phyloP scores from a whole-genome alignment of 2,888 invertebrate species.

The Eupithecia subumbrata region DNA sequence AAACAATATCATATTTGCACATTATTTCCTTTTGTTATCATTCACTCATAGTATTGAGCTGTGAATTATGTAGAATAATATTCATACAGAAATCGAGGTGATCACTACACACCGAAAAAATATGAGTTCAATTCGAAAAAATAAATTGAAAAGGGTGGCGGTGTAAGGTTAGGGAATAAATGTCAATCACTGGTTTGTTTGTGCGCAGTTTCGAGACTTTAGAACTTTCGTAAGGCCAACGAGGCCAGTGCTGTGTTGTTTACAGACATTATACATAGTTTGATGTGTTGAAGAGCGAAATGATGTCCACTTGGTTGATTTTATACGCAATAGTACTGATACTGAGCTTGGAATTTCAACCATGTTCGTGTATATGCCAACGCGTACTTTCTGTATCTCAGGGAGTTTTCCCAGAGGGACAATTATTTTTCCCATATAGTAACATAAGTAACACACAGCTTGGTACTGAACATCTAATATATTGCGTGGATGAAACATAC shows the following conservation, averaged over 20 bases:
- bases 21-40: conserved; percentile 1
- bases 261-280: neutral
- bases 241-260: neutral
- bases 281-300: neutral
- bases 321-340: neutral
- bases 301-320: neutral
- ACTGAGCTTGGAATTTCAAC: neutral
- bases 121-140: neutral
- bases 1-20: neutral
- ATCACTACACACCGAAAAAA: neutral
- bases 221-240: too few species aligned
- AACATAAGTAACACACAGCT: conserved; percentile 67
- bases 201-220: neutral
- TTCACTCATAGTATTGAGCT: neutral
- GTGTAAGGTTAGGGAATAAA: neutral
- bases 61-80: neutral
- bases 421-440: conserved; percentile 78
- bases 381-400: neutral
- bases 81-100: neutral
- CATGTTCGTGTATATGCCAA: neutral
- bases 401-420: conserved; percentile 79
- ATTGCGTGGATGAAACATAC: conserved; percentile 81
- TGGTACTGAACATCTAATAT: conserved; percentile 78
- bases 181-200: too few species aligned
- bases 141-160: neutral